Evolutionary conservation across 1,140 invertebrate species (phyloP).

Genomic region (Eriocheir sinensis): DNA sequence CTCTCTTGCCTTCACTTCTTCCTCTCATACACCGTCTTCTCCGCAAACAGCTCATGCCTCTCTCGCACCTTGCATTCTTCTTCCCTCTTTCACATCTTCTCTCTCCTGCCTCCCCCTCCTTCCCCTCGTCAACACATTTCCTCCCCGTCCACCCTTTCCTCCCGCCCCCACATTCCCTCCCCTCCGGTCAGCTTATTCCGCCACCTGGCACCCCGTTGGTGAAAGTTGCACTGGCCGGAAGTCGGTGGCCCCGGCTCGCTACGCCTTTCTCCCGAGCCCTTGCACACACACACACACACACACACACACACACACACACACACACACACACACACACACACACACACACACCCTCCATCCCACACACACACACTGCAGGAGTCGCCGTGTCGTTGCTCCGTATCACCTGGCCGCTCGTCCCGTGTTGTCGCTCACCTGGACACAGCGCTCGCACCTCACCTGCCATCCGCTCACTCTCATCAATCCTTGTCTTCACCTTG

Average conservation of each 20-base stretch:
- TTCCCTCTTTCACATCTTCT: not conserved
- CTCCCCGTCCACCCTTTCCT: not conserved
- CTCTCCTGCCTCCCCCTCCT: not conserved
- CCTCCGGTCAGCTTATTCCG: slow-evolving; percentile 49
- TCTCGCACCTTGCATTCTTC: not conserved
- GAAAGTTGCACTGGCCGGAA: slow-evolving; percentile 68
- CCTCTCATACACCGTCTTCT: not conserved
- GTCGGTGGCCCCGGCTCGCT: slow-evolving; percentile 45
- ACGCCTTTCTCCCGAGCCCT: slow-evolving; percentile 29
- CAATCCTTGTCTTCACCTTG: not conserved
- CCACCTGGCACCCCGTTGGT: slow-evolving; percentile 61
- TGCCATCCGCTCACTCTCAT: slow-evolving; percentile 7
- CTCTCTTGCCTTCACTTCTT: not conserved
- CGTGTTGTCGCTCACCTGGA: not conserved
- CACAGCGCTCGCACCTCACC: not conserved
- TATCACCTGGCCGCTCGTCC: not conserved
- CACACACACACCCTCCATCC: not conserved
- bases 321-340: slow-evolving; percentile 51
- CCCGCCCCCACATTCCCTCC: not conserved
- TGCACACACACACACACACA: slow-evolving; percentile 45
- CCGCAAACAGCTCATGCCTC: not conserved
- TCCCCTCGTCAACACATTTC: not conserved
- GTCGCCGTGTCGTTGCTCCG: not conserved
- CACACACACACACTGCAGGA: not conserved
- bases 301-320: slow-evolving; percentile 60